Base-by-base conservation (phyloP, 2,797 vertebrate genomes). In the Pelobates cultripes region DNA sequence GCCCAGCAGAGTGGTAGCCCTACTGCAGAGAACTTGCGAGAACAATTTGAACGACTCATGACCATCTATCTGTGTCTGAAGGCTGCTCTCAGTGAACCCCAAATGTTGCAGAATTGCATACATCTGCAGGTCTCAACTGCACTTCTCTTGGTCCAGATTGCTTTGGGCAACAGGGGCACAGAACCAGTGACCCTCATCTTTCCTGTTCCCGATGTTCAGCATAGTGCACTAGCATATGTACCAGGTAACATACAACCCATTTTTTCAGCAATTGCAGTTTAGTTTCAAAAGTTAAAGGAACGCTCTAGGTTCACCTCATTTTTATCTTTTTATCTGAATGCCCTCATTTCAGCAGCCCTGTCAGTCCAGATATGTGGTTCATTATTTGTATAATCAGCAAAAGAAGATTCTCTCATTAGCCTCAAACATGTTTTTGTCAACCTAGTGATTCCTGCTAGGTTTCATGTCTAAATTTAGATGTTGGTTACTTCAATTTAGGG, bases 41-140 rank as follows among this genome's bases (percentile, higher is more conserved):
- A 99, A 90, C 97, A 99, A 92, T 99, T 99, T 47, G 97, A 99
- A 87, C 95, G 96, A 77, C 93, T 99, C 61, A 99, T 99, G 98
- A 97, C 96, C 75, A 91, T 98, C 86, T 99, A 99, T 88, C 93
- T 99, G 86, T 99, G 97, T 83, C 97, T 96, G 85, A 99, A 99
- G 92, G 95, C 97, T 0, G 97, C 96, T 0, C 94, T 96, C 88
- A 99, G 95, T 0, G 97, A 99, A 86, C 97, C 97, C 0, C 93
- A 95, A 89, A 97, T 97, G 95, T 94, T 99, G 70, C 97, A 98
- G 87, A 96, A 97, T 92, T 98, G 97, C 93, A 94, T 99, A 87
- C 96, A 97, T 81, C 93, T 99, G 83, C 98, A 99, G 92, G 96
- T 96, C 82, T 97, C 97, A 84, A 95, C 95, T 77, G 96, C 96